A percentile compares a stretch with the other conserved stretches of the same genome.
Conservation (phyloP, 2,113 vertebrate genomes). For the Engraulis encrasicolus region DNA sequence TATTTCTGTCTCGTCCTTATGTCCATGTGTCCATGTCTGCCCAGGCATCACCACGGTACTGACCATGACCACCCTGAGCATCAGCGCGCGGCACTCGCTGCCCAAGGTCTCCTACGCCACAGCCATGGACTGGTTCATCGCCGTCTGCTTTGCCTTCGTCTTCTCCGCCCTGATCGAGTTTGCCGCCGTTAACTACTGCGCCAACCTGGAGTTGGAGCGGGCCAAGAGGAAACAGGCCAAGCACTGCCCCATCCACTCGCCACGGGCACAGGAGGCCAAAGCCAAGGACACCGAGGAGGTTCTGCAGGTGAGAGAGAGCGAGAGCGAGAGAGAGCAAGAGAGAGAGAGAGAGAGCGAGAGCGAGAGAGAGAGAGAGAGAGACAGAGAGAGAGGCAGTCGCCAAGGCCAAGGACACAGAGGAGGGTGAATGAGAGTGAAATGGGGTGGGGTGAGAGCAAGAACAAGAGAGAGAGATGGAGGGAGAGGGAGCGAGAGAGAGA, state of each 20-base stretch:
- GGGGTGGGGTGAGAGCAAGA: no score
- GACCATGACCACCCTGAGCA: constrained; percentile 97
- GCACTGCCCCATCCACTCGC: constrained; percentile 38
- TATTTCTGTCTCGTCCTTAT: background rate
- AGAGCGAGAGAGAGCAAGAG: no score
- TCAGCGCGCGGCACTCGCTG: constrained; percentile 96
- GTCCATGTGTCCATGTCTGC: background rate
- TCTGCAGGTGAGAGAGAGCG: constrained; percentile 79
- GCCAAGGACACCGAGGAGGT: constrained; percentile 77
- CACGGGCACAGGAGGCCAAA: background rate
- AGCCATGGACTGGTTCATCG: constrained; percentile 99
- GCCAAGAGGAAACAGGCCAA: constrained; percentile 88
- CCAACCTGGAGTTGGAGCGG: constrained; percentile 87
- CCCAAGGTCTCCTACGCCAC: constrained; percentile 99
- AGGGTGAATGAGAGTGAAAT: no score
- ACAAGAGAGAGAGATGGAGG: no score
- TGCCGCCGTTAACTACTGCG: constrained; percentile 98
- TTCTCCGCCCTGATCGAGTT: constrained; percentile 99
- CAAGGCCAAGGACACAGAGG: no score
- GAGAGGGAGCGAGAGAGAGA: no score
- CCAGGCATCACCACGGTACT: constrained; percentile 97
- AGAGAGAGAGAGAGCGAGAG: no score
- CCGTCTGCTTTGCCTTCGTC: constrained; percentile 97
- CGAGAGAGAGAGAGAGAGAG: no score
- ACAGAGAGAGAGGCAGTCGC: no score